Evolutionary conservation across 64 coral and sea anemone species (phyloP), one percentile per base, ranked within the genome.

Genomic region (Dendrophyllia cribrosa): DNA sequence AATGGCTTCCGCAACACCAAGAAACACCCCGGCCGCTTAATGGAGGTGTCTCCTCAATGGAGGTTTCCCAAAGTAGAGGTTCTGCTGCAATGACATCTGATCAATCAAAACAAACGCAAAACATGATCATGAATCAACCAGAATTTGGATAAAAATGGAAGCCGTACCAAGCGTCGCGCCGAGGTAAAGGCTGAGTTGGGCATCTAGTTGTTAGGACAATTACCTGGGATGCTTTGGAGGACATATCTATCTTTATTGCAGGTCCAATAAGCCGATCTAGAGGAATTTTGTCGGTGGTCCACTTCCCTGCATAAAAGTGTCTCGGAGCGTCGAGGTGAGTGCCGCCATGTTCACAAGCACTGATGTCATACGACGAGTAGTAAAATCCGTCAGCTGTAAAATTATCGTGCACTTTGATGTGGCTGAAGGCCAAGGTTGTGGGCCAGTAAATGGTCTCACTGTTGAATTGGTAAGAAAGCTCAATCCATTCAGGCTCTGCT

Each of bases 231-330:
- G 91, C 82, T 61, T 98, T 95, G 1, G 81, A 68, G 4, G 93
- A 66, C 12, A 98, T 87, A 73, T 98, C 64, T 34, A 98, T 91
- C 62, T 95, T 94, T 14, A 98, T 60, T 15, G 93, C 96, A 63
- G 77, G 82, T 55, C 96, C 96, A 61, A 98, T 92, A 6, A 98
- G 77, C 2, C 24, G 79, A 74, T 91, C 75, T 44, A 93, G 16
- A 10, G 93, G 96, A 7, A 98, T 90, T n/a, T 95, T 17, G 65
- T 98, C 93, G 3, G 88, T 15, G 22, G 87, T 60, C 82, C 78
- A 83, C 44, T 74, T 90, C 2, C 83, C 62, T 52, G 59, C 47
- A 14, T 71, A 48, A 67, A 95, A 93, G 60, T 98, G 93, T 44
- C 73, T 87, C 1, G 96, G 93, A 9, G 96, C 65, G 53, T 95